These are phyloP conservation scores for Agapostemon virescens DNA, from an alignment of 2,888 invertebrate species.

Conservation along the genomic window DNA sequence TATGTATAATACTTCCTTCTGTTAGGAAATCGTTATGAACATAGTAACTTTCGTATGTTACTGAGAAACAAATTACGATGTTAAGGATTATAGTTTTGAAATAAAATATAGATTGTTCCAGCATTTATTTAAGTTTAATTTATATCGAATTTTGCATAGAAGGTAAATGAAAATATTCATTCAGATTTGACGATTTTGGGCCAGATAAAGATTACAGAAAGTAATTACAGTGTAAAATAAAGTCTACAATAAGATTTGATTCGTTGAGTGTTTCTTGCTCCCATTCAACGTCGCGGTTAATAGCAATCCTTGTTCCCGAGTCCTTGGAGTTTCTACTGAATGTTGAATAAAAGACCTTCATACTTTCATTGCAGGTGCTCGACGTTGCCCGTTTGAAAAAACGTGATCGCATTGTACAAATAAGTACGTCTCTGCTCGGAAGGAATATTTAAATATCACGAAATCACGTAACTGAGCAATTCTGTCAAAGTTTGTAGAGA, in stretches of 20 bases:
- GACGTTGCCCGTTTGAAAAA: not conserved
- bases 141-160: too few relatives aligned
- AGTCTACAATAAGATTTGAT: not conserved
- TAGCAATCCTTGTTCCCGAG: not conserved
- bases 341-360: constrained; percentile 6
- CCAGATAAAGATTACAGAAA: not conserved
- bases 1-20: too few relatives aligned
- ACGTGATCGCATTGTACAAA: not conserved
- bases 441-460: not conserved
- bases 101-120: too few relatives aligned
- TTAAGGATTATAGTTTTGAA: too few relatives aligned
- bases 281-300: constrained; percentile 9
- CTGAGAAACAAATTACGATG: too few relatives aligned
- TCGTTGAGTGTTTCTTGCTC: not conserved
- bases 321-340: constrained; percentile 32
- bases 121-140: too few relatives aligned
- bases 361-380: constrained; percentile 31
- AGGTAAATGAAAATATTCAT: not conserved
- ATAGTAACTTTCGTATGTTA: too few relatives aligned
- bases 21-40: too few relatives aligned
- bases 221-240: not conserved
- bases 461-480: not conserved
- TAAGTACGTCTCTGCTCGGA: not conserved
- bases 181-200: not conserved
- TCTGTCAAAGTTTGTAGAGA: not conserved